Conservation (phyloP, 1,140 invertebrate genomes). For the Drosophila kikkawai region DNA sequence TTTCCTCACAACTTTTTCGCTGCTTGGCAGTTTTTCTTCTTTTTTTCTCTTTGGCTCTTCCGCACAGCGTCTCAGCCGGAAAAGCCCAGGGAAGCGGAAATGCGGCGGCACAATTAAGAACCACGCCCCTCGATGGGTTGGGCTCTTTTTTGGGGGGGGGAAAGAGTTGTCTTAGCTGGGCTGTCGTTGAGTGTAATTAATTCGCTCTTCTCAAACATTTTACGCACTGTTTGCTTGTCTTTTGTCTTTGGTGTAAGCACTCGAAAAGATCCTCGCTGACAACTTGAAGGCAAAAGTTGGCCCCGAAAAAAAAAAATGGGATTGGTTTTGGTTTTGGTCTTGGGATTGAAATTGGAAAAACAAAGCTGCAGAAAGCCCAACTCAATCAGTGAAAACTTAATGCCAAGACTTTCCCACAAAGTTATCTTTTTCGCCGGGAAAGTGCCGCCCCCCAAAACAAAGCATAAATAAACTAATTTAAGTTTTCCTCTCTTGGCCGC, state of each 20-base stretch:
- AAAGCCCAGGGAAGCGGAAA: conserved; percentile 49
- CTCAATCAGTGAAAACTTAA: conserved; percentile 73
- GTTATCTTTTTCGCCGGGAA: conserved; percentile 54
- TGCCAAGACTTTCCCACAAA: conserved; percentile 58
- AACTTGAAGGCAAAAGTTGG: conserved; percentile 65
- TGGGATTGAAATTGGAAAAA: conserved; percentile 19
- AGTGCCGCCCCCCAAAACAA: conserved; percentile 66
- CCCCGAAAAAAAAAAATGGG: conserved; percentile 30
- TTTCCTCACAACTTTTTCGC: conserved; percentile 58
- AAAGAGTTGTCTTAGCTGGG: conserved; percentile 44
- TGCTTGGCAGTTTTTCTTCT: conserved; percentile 3
- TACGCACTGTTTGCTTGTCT: conserved; percentile 79
- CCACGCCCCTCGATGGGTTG: conserved; percentile 14
- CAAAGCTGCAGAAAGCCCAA: conserved; percentile 49
- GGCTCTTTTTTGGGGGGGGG: neutral
- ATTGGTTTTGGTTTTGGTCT: conserved; percentile 13
- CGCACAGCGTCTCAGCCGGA: conserved; percentile 15
- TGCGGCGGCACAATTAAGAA: conserved; percentile 53
- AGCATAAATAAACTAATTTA: conserved; percentile 82
- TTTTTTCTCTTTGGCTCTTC: conserved; percentile 10
- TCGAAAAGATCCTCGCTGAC: conserved; percentile 73
- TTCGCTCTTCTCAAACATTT: conserved; percentile 80
- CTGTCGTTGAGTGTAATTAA: conserved; percentile 76
- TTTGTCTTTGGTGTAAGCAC: conserved; percentile 76
- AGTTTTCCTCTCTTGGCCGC: conserved; percentile 58